Conservation (phyloP, 2,113 vertebrate species). For the Recurvirostra avosetta region DNA sequence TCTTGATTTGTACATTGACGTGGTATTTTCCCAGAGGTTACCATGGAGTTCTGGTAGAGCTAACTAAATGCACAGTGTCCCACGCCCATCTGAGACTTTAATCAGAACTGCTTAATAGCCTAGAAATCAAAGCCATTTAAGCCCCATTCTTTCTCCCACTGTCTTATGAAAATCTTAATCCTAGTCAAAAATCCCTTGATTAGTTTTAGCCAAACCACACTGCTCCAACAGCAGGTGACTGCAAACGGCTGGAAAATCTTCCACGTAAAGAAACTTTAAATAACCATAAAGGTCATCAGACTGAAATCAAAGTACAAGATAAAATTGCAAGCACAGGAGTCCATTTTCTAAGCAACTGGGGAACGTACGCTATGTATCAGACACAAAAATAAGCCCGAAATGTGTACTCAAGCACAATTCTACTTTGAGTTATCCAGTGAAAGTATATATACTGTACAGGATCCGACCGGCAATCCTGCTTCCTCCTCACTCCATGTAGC, state of each 20-base stretch:
- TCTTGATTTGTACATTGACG: neutral
- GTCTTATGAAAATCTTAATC: neutral
- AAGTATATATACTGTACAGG: neutral
- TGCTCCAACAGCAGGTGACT: neutral
- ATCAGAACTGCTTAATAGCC: constrained; percentile 4
- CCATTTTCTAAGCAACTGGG: neutral
- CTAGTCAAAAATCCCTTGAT: neutral
- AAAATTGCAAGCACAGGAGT: neutral
- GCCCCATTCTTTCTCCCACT: neutral
- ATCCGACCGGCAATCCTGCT: neutral
- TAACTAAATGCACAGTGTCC: neutral
- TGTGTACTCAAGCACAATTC: neutral
- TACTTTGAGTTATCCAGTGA: neutral
- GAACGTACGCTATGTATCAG: neutral
- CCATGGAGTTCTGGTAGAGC: neutral
- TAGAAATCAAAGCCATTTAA: constrained; percentile 30
- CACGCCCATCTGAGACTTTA: neutral
- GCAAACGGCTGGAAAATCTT: neutral
- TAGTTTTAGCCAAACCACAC: neutral
- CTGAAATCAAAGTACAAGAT: neutral
- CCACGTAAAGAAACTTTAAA: neutral
- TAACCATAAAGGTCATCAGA: neutral
- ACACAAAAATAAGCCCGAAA: neutral
- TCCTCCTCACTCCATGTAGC: neutral
- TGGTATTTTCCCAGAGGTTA: neutral